Base-by-base conservation (phyloP, 2,113 vertebrate genomes). In the Tylochromis polylepis region DNA sequence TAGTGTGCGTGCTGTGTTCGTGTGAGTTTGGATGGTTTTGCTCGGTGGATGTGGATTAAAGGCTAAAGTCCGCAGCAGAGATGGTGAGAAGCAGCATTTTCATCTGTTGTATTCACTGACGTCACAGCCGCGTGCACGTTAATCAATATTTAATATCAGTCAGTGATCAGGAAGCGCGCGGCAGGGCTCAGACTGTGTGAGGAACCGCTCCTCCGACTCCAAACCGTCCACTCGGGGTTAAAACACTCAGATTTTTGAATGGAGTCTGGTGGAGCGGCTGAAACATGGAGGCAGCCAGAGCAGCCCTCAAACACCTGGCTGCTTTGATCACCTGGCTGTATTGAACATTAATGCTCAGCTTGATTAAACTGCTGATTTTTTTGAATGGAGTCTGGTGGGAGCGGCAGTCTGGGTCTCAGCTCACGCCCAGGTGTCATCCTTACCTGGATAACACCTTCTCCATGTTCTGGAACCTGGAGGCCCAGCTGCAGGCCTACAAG, bases 1-100 rank as follows among this genome's bases (percentile, higher is more conserved):
- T 24, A 5, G 34, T 36, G 46, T 82, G 8, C 67, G 83, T 8
- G 57, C 62, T 36, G 3, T 1, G 3, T 3, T 27, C 56, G n/a
- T 53, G 70, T 27, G 38, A 5, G 3, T 22, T 46, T 29, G 20
- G 4, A 34, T 10, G 38, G n/a, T 70, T 24, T 15, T 24, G 12
- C 3, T 7, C 22, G 2, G 3, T 24, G 27, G 27, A 15, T 72
- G 55, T 43, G 65, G 38, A 7, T 53, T 22, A 27, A 36, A 11
- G 4, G 57, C 10, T 6, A 10, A 57, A 75, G 2, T 1, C 56
- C 16, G 20, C 70, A 10, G 51, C 79, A 58, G 51, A 84, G 9
- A 93, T 93, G 91, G 91, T 93, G 53, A 91, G 75, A 27, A 16
- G 12, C 18, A 0, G 34, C 6, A 5, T 70, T 70, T 43, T 70